Evolutionary conservation across 2,113 vertebrate genomes (phyloP).

Genomic region (Falcunculus frontatus): DNA sequence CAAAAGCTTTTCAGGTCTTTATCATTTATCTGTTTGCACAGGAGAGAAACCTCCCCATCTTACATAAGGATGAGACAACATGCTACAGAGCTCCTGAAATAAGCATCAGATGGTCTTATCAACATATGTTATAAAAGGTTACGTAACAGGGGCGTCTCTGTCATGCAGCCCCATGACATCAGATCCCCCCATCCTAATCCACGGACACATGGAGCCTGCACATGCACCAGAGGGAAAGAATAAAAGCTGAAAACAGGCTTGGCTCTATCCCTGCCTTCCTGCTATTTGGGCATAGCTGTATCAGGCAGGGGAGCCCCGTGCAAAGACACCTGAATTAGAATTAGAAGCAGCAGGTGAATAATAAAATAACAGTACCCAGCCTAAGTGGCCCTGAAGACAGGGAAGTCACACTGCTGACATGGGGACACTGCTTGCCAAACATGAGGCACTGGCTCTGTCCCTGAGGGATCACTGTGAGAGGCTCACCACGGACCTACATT

Average conservation of each 20-base stretch:
- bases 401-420: background rate
- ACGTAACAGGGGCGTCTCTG: background rate
- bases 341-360: background rate
- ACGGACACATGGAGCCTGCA: background rate
- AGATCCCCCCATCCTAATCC: slow-evolving; percentile 31
- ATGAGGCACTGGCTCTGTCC: background rate
- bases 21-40: slow-evolving; percentile 9
- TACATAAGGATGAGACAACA: background rate
- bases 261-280: background rate
- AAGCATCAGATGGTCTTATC: slow-evolving; percentile 21
- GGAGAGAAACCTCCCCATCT: background rate
- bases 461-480: background rate
- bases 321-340: background rate
- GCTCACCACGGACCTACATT: rapidly evolving
- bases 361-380: background rate
- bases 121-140: background rate
- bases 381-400: background rate
- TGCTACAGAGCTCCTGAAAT: background rate
- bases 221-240: background rate
- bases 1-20: slow-evolving; percentile 21
- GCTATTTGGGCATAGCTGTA: background rate
- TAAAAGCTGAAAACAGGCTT: background rate
- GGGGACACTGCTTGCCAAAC: background rate
- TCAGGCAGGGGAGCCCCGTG: background rate
- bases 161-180: background rate